Evolutionary conservation across 2,113 vertebrate species (phyloP).

Genomic region (Microcebus lehilahytsara): DNA sequence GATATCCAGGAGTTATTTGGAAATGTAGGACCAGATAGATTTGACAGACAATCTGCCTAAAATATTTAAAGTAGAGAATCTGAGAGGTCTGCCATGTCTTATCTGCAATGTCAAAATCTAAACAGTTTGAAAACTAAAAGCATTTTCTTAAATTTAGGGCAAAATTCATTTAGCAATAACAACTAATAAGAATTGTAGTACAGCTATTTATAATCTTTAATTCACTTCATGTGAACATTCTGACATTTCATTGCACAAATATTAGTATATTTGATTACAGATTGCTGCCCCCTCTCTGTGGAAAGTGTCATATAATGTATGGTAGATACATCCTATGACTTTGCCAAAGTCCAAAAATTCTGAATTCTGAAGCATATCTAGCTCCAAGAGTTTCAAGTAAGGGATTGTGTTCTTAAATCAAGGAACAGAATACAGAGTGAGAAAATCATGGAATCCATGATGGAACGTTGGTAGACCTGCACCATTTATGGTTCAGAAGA

Average conservation of each 20-base stretch:
- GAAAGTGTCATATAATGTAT: background rate
- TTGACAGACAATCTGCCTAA: background rate
- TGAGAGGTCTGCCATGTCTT: background rate
- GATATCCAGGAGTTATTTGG: background rate
- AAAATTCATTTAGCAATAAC: slow-evolving; percentile 8
- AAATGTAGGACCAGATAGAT: background rate
- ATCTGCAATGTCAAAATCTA: background rate
- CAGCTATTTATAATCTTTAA: background rate
- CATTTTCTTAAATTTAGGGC: background rate
- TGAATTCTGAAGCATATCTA: background rate
- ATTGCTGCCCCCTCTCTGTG: background rate
- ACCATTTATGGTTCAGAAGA: background rate
- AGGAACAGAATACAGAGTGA: background rate
- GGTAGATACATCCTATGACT: background rate
- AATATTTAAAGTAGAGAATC: background rate
- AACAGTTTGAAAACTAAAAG: slow-evolving; percentile 4
- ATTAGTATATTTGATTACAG: background rate
- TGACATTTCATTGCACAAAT: background rate
- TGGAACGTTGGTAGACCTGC: background rate
- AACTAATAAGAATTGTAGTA: background rate
- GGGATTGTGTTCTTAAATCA: background rate
- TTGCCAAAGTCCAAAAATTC: background rate
- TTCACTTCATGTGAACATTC: background rate
- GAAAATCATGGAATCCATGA: background rate
- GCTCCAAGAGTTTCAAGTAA: background rate